Base-by-base conservation (phyloP, 2,797 vertebrate genomes). In the Natrix natrix region DNA sequence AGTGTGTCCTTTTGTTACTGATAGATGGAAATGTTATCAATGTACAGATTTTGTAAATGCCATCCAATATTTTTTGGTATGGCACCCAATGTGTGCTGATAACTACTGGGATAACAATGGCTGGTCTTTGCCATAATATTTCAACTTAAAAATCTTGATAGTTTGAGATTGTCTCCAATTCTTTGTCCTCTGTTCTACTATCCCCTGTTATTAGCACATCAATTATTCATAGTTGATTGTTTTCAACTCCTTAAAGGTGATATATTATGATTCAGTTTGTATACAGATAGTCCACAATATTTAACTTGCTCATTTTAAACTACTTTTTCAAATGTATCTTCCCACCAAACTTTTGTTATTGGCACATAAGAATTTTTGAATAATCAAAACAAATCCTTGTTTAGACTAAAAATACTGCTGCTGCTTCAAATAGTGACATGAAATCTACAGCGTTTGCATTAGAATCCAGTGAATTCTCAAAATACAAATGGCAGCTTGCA, bases 361-460 rank as follows among this genome's bases (percentile, higher is more conserved):
- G 69, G 32, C 69, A 37, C 69, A 74, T 74, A 74, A 37, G 16
- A 37, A 37, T 37, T 37, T 32, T 74, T 87, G 90, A 87, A 24
- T 61, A 7, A 91, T 37, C 90, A 0, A 90, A 2, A 89, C 86
- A 93, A 93, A 24, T 11, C 91, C 86, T 91, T 90, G 63, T 91
- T 96, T 91, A 86, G 63, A 88, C 7, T 88, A 92, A 91, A 93
- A 95, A 91, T 56, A 0, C 13, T 87, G 0, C 16, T 92, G 78
- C 13, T 94, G 94, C 87, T 74, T 11, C 8, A 94, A 57, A 4
- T 20, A 37, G 94, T 74, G 8, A 95, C 90, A 94, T 86, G 3
- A 1, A n/a, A 93, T 8, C 14, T 87, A 96, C 37, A 48, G 4
- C 37, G 48, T 93, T 95, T 96, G 32, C 5, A 86, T 95, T 94